A percentile compares a stretch with the other conserved stretches of the same genome.
Conservation (phyloP, 2,113 vertebrate genomes). For the Poecile atricapillus region DNA sequence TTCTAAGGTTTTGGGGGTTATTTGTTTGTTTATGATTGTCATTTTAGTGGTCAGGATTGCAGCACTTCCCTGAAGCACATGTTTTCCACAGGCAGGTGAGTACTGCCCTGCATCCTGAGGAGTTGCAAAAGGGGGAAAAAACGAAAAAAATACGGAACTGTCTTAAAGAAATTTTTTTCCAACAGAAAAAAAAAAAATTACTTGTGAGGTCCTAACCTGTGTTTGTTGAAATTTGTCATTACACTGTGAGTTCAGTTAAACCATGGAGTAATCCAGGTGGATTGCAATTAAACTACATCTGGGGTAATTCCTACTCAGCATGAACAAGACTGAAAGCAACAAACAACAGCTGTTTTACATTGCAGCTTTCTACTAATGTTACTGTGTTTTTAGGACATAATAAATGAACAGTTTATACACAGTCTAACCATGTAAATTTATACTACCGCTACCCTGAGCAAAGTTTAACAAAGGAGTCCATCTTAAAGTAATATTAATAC, state of each 20-base stretch:
- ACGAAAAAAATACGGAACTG: rapidly evolving
- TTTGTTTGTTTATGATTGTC: background rate
- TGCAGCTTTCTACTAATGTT: background rate
- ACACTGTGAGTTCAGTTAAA: background rate
- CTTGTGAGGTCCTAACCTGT: background rate
- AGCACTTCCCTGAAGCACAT: background rate
- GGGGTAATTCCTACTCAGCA: background rate
- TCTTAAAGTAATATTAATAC: background rate
- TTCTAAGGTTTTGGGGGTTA: rapidly evolving
- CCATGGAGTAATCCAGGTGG: background rate
- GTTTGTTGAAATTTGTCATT: background rate
- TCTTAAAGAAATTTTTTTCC: background rate
- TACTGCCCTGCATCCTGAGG: background rate
- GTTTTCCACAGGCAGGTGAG: background rate
- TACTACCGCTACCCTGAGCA: background rate
- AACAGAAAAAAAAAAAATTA: background rate
- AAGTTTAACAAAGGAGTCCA: background rate
- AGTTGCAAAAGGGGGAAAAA: background rate
- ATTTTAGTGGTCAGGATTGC: background rate
- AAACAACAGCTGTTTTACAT: background rate
- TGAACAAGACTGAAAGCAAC: background rate
- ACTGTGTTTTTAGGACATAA: background rate
- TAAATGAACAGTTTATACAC: background rate
- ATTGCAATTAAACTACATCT: background rate
- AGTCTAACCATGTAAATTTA: background rate